A percentile compares a stretch with the other conserved stretches of the same genome.
These are phyloP conservation scores for Syngnathus acus DNA, from an alignment of 2,797 vertebrate genomes.

Conservation along the genomic window DNA sequence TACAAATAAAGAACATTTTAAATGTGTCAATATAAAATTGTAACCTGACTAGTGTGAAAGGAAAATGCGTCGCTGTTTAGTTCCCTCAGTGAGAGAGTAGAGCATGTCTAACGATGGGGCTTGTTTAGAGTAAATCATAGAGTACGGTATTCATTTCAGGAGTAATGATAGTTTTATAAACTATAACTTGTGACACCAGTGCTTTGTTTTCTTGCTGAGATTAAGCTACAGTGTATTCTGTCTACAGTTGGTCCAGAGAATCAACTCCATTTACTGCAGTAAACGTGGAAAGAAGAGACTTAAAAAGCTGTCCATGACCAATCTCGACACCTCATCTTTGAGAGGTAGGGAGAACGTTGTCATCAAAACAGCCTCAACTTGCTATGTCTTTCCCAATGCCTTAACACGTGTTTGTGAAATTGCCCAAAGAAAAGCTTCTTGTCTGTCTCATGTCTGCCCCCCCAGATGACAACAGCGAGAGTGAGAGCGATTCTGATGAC, in stretches of 20 bases:
- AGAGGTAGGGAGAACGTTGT: conserved; percentile 76
- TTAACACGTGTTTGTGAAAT: conserved; percentile 39
- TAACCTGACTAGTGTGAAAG: background rate
- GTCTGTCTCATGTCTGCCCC: conserved; percentile 58
- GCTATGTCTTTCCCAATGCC: conserved; percentile 19
- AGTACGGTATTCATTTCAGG: background rate
- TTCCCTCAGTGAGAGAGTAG: background rate
- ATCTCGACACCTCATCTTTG: conserved; percentile 86
- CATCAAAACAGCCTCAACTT: conserved; percentile 29
- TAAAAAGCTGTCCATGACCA: conserved; percentile 92
- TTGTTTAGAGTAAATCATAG: background rate
- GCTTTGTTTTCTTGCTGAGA: background rate
- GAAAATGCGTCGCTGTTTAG: background rate
- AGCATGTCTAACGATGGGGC: background rate
- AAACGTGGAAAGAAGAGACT: conserved; percentile 97
- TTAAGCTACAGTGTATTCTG: conserved; percentile 27
- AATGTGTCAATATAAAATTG: background rate
- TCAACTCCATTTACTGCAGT: conserved; percentile 96
- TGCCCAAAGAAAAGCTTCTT: conserved; percentile 33
- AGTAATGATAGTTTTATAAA: background rate
- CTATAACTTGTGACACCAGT: background rate
- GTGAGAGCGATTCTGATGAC: conserved; percentile 99
- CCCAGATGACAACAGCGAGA: conserved; percentile 98
- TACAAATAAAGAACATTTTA: background rate
- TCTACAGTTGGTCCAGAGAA: conserved; percentile 90